phyloP scores from a whole-genome alignment of 30 jellyfish, hydroid and myxozoan genomes.

The Aurelia sp. region DNA sequence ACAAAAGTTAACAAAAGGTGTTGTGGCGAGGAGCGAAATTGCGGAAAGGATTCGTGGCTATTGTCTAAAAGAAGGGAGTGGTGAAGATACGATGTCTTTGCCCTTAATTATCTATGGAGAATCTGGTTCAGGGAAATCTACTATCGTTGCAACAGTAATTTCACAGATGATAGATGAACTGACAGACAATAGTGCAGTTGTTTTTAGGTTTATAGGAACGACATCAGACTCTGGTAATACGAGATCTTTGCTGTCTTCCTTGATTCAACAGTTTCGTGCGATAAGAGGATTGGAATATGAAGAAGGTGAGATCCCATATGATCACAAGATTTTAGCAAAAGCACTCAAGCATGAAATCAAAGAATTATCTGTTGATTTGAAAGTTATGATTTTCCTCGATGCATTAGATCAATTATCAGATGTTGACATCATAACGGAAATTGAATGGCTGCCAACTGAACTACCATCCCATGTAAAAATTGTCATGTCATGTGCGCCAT shows the following conservation, averaged over 20 bases:
- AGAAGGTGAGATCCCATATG: background rate
- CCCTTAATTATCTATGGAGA: slow-evolving; percentile 28
- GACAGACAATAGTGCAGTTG: background rate
- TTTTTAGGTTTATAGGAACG: slow-evolving; percentile 44
- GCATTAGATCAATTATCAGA: slow-evolving; percentile 54
- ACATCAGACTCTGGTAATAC: too few relatives aligned
- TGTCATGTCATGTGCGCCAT: slow-evolving; percentile 42
- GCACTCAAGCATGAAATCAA: slow-evolving; percentile 17
- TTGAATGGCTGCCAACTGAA: slow-evolving; percentile 33
- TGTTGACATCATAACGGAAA: slow-evolving; percentile 24
- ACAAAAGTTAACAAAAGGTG: too few relatives aligned
- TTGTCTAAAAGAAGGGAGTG: too few relatives aligned
- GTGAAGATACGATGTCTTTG: background rate
- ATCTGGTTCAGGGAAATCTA: slow-evolving; percentile 54
- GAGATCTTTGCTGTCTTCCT: too few relatives aligned
- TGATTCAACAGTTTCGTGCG: too few relatives aligned
- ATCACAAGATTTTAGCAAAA: background rate
- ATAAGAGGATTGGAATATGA: too few relatives aligned
- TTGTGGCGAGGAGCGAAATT: too few relatives aligned
- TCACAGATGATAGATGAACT: background rate
- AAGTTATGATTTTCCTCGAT: slow-evolving; percentile 15
- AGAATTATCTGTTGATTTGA: background rate
- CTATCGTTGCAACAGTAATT: slow-evolving; percentile 11
- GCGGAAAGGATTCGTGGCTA: too few relatives aligned
- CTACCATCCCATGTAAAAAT: slow-evolving; percentile 16